Conservation (phyloP, 1,140 invertebrate genomes). For the Paraescarpia echinospica region DNA sequence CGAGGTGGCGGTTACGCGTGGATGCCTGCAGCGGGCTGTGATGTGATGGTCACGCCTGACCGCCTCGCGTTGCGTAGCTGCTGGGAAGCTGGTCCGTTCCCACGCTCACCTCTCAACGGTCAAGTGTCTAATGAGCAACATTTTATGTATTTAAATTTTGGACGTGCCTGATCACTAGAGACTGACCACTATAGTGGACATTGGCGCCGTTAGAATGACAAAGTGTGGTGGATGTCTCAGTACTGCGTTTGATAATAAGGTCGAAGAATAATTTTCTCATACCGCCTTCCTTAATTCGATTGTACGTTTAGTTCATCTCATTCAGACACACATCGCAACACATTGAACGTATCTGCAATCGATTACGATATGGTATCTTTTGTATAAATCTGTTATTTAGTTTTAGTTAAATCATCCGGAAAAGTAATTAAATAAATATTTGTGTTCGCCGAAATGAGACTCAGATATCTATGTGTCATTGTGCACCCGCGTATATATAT, state of each 20-base stretch:
- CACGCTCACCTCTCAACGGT: background rate
- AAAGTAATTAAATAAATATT: too few species aligned
- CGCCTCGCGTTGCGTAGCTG: background rate
- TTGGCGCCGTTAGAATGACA: background rate
- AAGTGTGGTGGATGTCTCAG: background rate
- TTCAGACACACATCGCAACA: too few species aligned
- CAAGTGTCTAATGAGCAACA: background rate
- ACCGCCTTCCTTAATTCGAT: background rate
- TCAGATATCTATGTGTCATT: background rate
- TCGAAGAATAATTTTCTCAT: background rate
- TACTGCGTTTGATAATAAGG: background rate
- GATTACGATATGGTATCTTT: too few species aligned
- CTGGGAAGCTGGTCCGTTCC: background rate
- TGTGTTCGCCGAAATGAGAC: too few species aligned
- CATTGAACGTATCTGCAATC: too few species aligned
- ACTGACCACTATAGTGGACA: background rate
- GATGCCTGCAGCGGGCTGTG: background rate
- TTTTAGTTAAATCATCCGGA: too few species aligned
- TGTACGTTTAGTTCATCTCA: background rate
- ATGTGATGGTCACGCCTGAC: background rate
- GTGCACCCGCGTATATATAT: too few species aligned
- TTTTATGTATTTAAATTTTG: conserved; percentile 1
- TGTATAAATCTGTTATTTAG: too few species aligned
- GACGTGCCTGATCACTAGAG: background rate
- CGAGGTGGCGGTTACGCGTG: background rate